Base-by-base conservation (phyloP, 2,888 invertebrate genomes). In the Melanotus villosus region DNA sequence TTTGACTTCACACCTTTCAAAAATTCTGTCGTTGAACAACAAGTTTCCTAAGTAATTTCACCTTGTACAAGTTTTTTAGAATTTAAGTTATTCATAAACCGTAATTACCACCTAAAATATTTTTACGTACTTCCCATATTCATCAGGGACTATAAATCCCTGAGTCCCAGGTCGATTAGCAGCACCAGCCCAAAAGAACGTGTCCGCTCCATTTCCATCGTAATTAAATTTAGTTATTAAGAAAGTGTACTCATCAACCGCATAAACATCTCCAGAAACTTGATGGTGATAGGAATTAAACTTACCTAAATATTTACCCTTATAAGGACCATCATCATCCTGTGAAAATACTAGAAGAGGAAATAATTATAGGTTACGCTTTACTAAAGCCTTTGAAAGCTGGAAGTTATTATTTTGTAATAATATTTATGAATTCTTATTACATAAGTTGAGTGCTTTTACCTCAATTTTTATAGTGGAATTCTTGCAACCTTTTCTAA, bases 151-250 rank as follows among this genome's bases (percentile, higher is more conserved):
- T 64, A 96, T 96, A 82, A 96, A 96, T 4, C 97, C 97, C 82
- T 96, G 93, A 0, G 95, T 95, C 0, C 96, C 95, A 0, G 96
- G 95, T 16, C 95, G 87, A 78, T 92, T 93, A 0, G 93, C 88
- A 30, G 94, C 91, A n/a, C 97, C 97, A 0, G 95, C 93, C 96
- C 96, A 97, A 85, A 97, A 97, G 85, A 95, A 97, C 1, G 96
- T 93, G 81, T 97, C 97, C 7, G 92, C 93, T 0, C 96, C 96
- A 45, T 93, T 93, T 38, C 96, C 97, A 82, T 97, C 96, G 77
- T 97, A 97, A 82, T 91, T 94, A 81, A 97, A 96, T 72, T 91
- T 90, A 16, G 91, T 91, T 68, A 97, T 83, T 7, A 96, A 85
- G 58, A 97, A 85, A 0, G 95, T 96, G 83, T 89, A 93, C 78